These are phyloP conservation scores for Sinodicranocentrus sp. DNA, from an alignment of 2,888 invertebrate species.

Conservation along the genomic window DNA sequence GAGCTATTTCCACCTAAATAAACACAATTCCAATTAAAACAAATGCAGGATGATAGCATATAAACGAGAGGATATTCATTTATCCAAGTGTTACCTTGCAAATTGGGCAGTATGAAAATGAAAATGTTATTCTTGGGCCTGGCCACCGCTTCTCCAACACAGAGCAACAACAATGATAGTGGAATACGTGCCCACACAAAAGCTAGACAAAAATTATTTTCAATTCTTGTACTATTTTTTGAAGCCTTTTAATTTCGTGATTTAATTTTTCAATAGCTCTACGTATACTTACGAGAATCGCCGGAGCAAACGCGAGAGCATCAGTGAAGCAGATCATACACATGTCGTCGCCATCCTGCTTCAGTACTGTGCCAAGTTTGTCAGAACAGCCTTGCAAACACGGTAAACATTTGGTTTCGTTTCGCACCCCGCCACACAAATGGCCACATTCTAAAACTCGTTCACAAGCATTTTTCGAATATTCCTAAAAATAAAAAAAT, in stretches of 20 bases:
- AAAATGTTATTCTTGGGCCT: constrained; percentile 97
- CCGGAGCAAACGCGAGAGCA: constrained; percentile 95
- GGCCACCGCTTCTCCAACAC: constrained; percentile 93
- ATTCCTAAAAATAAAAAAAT: constrained; percentile 81
- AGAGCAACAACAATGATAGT: constrained; percentile 92
- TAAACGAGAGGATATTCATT: not conserved
- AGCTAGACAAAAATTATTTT: constrained; percentile 81
- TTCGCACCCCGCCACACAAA: constrained; percentile 94
- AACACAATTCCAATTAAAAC: constrained; percentile 20
- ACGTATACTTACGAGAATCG: constrained; percentile 85
- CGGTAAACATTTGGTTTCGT: constrained; percentile 90
- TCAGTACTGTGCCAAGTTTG: constrained; percentile 80
- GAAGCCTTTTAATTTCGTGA: too few species aligned
- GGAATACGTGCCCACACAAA: constrained; percentile 97
- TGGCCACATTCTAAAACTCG: constrained; percentile 93
- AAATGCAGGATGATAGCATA: not conserved
- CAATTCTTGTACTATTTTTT: too few species aligned
- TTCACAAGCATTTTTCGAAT: constrained; percentile 89
- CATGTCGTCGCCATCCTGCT: constrained; percentile 99
- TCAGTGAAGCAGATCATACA: constrained; percentile 99
- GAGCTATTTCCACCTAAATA: constrained; percentile 87
- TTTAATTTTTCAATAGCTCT: not conserved
- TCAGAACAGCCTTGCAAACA: constrained; percentile 90
- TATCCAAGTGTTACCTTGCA: constrained; percentile 86
- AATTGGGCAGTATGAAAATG: constrained; percentile 97